Conservation (phyloP, 2,113 vertebrate species). For the Arothron firmamentum region DNA sequence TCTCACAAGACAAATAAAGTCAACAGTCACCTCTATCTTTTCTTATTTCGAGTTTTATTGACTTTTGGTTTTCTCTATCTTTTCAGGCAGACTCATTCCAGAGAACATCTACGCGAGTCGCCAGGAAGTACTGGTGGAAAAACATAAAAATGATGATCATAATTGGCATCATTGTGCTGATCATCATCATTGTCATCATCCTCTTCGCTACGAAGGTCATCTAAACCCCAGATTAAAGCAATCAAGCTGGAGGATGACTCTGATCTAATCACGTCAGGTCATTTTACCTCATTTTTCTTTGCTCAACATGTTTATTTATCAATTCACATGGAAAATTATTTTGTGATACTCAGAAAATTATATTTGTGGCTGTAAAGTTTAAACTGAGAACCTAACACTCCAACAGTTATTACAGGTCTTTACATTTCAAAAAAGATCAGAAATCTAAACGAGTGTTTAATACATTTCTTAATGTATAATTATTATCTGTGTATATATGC, state of each 20-base stretch:
- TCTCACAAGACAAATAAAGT: background rate
- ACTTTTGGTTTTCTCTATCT: slow-evolving; percentile 16
- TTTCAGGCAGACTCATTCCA: slow-evolving; percentile 78
- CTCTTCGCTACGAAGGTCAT: slow-evolving; percentile 74
- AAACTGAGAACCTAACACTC: slow-evolving; percentile 49
- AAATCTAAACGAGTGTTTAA: slow-evolving; percentile 30
- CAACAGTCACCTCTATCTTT: background rate
- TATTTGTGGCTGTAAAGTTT: too few relatives aligned
- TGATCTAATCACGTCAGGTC: background rate
- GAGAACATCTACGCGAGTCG: slow-evolving; percentile 69
- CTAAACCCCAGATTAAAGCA: slow-evolving; percentile 34
- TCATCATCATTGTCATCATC: slow-evolving; percentile 77
- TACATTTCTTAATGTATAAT: slow-evolving; percentile 46
- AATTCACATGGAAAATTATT: background rate
- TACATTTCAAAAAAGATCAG: slow-evolving; percentile 23
- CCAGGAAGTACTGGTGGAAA: slow-evolving; percentile 81
- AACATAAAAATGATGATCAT: slow-evolving; percentile 79
- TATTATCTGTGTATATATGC: slow-evolving; percentile 40
- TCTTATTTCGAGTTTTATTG: slow-evolving; percentile 2
- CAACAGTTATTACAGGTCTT: slow-evolving; percentile 19
- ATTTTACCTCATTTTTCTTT: background rate
- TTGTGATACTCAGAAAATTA: background rate
- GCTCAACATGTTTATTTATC: slow-evolving; percentile 4
- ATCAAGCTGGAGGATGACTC: background rate
- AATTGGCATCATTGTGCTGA: slow-evolving; percentile 67